phyloP scores from a whole-genome alignment of 2,888 invertebrate species.

The Melanotus villosus region DNA sequence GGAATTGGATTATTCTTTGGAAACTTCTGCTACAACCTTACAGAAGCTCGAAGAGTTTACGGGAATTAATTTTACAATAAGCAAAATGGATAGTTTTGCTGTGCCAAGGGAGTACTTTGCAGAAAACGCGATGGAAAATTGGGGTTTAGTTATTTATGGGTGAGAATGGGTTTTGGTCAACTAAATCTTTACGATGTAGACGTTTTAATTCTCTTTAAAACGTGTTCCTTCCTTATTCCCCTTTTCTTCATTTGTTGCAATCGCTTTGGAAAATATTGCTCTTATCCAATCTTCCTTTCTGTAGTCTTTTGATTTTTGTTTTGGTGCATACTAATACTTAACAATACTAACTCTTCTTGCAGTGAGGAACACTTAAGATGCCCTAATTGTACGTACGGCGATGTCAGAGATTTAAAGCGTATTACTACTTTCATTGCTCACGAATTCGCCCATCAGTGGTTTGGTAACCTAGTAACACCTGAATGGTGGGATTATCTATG shows the following conservation, averaged over 20 bases:
- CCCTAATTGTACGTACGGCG: too few species aligned
- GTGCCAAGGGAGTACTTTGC: constrained; percentile 77
- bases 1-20: constrained; percentile 67
- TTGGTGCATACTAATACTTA: too few species aligned
- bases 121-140: constrained; percentile 90
- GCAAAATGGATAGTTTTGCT: constrained; percentile 86
- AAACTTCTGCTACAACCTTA: constrained; percentile 67
- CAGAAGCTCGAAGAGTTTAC: constrained; percentile 72
- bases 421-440: constrained; percentile 66
- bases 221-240: too few species aligned
- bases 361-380: too few species aligned
- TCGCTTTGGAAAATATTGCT: too few species aligned
- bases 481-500: constrained; percentile 66
- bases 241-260: too few species aligned
- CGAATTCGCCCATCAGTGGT: constrained; percentile 73
- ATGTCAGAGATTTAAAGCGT: constrained; percentile 10
- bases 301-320: too few species aligned
- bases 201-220: too few species aligned
- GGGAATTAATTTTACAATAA: constrained; percentile 69
- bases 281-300: too few species aligned
- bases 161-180: too few species aligned
- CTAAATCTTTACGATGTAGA: too few species aligned
- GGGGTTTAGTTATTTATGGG: constrained; percentile 81
- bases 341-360: too few species aligned
- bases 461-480: constrained; percentile 67